Evolutionary conservation across 2,797 vertebrate genomes (phyloP).

Genomic region (Naso thynnoides): DNA sequence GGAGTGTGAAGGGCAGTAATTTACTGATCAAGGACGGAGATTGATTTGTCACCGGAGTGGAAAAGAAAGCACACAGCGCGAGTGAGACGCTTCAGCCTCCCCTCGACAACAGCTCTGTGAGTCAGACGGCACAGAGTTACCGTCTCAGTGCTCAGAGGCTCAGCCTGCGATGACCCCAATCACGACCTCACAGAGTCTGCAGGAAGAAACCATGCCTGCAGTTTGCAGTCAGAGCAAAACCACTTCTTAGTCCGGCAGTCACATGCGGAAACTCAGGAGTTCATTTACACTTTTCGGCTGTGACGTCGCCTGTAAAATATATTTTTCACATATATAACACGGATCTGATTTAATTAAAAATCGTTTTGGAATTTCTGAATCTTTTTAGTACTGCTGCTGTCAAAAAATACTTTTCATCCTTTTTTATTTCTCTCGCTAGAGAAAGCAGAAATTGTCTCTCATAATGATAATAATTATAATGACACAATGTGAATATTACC

Average conservation of each 20-base stretch:
- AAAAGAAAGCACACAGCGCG: slow-evolving; percentile 33
- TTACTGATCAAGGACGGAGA: slow-evolving; percentile 64
- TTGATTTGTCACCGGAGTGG: slow-evolving; percentile 50
- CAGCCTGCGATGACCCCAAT: neutral
- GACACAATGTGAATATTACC: no score
- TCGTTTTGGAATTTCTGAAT: no score
- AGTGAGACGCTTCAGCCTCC: slow-evolving; percentile 29
- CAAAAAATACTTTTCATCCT: no score
- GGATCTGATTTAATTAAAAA: neutral
- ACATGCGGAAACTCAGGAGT: neutral
- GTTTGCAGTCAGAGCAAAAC: neutral
- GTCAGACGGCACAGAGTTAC: no score
- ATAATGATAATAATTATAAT: no score
- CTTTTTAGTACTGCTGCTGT: no score
- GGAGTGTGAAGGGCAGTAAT: slow-evolving; percentile 58
- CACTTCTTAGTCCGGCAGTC: neutral
- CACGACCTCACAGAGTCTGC: neutral
- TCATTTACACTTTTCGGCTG: neutral
- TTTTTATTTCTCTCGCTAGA: no score
- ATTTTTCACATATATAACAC: neutral
- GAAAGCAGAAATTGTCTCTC: no score
- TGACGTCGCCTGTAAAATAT: neutral
- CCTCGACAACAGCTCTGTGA: no score
- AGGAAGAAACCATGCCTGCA: no score
- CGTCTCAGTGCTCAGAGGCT: neutral